Conservation (phyloP, 2,888 invertebrate species). For the Drymonia ruficornis region DNA sequence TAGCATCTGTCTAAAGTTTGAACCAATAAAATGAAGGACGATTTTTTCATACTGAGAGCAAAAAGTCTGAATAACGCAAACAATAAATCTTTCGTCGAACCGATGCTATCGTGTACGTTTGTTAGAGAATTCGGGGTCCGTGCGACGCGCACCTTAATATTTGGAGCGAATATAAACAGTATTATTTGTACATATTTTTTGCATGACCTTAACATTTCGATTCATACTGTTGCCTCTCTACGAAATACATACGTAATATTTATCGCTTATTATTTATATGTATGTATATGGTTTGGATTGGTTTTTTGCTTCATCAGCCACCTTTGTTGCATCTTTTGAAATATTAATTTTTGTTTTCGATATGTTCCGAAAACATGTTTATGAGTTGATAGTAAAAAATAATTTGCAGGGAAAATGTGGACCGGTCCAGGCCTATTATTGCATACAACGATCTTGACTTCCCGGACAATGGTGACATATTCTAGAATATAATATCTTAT, state of each 20-base stretch:
- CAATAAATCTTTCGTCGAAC: background rate
- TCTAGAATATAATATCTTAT: conserved; percentile 74
- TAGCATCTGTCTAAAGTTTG: too few species aligned
- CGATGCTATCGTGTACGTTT: background rate
- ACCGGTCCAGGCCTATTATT: conserved; percentile 91
- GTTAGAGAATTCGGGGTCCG: background rate
- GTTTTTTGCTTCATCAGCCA: conserved; percentile 17
- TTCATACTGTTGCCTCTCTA: conserved; percentile 27
- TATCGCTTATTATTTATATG: conserved; percentile 24
- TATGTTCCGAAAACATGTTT: conserved; percentile 38
- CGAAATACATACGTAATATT: conserved; percentile 19
- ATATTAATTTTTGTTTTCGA: conserved; percentile 24
- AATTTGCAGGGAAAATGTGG: conserved; percentile 87
- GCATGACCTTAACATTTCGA: conserved; percentile 68
- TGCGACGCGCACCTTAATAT: conserved; percentile 8
- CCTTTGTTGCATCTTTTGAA: conserved; percentile 25
- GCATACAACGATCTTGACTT: conserved; percentile 97
- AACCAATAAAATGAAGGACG: too few species aligned
- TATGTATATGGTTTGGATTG: conserved; percentile 7
- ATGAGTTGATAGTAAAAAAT: conserved; percentile 60
- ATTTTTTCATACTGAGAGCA: too few species aligned
- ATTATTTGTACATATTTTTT: conserved; percentile 40
- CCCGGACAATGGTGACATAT: conserved; percentile 91
- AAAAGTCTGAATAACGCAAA: too few species aligned
- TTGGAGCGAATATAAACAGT: conserved; percentile 18